Conservation (phyloP, 2,888 invertebrate genomes). For the Andrena fulva region DNA sequence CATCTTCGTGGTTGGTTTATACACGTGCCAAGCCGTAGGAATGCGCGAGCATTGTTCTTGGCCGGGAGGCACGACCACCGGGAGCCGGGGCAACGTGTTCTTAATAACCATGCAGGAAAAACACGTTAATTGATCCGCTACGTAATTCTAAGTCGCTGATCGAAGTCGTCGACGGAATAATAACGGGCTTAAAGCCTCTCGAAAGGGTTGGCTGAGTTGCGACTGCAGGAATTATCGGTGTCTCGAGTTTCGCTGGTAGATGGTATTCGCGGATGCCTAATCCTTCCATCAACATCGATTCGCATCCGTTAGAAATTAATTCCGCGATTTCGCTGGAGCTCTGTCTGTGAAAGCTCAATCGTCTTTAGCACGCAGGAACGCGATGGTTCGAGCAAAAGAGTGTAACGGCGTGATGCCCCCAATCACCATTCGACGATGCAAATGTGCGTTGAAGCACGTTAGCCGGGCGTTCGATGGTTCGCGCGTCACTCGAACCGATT, state of each 20-base stretch:
- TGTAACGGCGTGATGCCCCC: too few species aligned
- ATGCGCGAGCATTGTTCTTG: conserved; percentile 61
- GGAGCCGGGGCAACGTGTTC: not conserved
- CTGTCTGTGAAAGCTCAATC: too few species aligned
- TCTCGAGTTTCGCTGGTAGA: not conserved
- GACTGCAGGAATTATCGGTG: not conserved
- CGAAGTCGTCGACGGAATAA: not conserved
- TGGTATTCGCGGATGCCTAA: too few species aligned
- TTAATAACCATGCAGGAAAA: not conserved
- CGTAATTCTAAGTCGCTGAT: not conserved
- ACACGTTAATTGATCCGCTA: not conserved
- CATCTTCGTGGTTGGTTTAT: conserved; percentile 32
- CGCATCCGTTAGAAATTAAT: too few species aligned
- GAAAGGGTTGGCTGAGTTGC: not conserved
- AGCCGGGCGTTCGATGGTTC: too few species aligned
- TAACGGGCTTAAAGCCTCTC: not conserved
- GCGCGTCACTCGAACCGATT: not conserved
- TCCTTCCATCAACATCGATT: too few species aligned
- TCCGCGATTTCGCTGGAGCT: too few species aligned
- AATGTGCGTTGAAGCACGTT: too few species aligned
- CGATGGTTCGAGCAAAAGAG: too few species aligned
- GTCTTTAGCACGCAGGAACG: too few species aligned
- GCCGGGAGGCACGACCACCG: conserved; percentile 32
- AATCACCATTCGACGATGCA: too few species aligned
- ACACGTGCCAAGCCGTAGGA: conserved; percentile 63